These are phyloP conservation scores for Olivierus martensii DNA, from an alignment of 1,140 invertebrate species.

Conservation along the genomic window DNA sequence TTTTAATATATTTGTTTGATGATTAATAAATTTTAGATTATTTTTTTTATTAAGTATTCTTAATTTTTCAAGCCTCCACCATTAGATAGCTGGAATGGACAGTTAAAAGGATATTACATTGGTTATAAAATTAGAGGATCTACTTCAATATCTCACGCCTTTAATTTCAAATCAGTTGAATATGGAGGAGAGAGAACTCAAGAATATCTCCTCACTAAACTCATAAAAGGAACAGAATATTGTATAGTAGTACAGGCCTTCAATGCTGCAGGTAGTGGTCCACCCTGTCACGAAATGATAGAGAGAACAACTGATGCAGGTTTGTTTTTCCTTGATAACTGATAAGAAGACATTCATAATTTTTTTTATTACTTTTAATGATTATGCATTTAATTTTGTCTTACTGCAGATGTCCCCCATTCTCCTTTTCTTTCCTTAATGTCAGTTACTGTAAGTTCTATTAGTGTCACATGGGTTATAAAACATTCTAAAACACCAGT, in stretches of 20 bases:
- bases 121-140: constrained; percentile 73
- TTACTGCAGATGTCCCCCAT: constrained; percentile 9
- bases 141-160: neutral
- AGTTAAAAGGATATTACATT: constrained; percentile 65
- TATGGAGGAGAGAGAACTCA: constrained; percentile 6
- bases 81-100: constrained; percentile 80
- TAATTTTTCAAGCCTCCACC: constrained; percentile 43
- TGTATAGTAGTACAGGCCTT: constrained; percentile 20
- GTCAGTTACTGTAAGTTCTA: constrained; percentile 8
- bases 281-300: neutral
- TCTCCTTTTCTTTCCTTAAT: constrained; percentile 10
- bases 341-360: too few species aligned
- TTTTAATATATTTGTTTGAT: neutral
- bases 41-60: neutral
- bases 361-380: too few species aligned
- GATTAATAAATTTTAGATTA: neutral
- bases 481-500: too few species aligned
- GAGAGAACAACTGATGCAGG: neutral
- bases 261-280: constrained; percentile 20
- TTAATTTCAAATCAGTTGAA: neutral
- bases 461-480: constrained; percentile 9
- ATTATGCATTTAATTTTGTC: too few species aligned
- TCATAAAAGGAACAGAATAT: constrained; percentile 17
- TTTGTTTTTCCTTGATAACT: too few species aligned
- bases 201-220: constrained; percentile 18